Percentiles rank a stretch among this genome's conserved stretches.
Conservation (phyloP, 2,113 vertebrate species). For the Scatophagus argus region DNA sequence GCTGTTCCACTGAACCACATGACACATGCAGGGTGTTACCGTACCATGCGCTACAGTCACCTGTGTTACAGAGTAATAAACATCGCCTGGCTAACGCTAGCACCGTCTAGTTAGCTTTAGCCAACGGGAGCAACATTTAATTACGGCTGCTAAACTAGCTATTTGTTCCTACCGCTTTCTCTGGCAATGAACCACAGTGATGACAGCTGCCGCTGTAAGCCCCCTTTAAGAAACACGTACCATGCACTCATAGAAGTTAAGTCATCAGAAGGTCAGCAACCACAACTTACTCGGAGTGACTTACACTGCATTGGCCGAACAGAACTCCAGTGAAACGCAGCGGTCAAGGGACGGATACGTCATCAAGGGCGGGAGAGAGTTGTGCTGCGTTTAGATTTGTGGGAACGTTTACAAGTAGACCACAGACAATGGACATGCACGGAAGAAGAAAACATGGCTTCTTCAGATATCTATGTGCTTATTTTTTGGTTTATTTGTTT, state of each 20-base stretch:
- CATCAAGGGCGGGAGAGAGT: neutral
- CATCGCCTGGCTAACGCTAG: neutral
- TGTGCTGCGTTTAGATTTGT: neutral
- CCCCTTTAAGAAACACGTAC: constrained; percentile 3
- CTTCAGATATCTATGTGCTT: no score
- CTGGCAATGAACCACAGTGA: neutral
- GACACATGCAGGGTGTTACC: neutral
- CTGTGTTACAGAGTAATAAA: neutral
- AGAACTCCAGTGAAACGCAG: neutral
- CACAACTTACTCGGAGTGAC: constrained; percentile 43
- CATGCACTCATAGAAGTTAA: neutral
- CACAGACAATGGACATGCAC: neutral
- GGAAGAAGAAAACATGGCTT: no score
- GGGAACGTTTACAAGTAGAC: neutral
- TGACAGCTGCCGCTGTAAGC: rapidly evolving
- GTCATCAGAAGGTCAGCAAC: neutral
- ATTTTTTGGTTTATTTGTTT: no score
- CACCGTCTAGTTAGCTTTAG: neutral
- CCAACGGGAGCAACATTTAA: neutral
- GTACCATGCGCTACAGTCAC: neutral
- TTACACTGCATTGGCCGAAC: rapidly evolving
- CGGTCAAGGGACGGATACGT: neutral
- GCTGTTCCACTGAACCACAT: neutral
- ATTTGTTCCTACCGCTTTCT: neutral
- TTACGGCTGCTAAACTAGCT: neutral